Evolutionary conservation across 2,797 vertebrate genomes (phyloP).

Genomic region (Fundulus diaphanus): DNA sequence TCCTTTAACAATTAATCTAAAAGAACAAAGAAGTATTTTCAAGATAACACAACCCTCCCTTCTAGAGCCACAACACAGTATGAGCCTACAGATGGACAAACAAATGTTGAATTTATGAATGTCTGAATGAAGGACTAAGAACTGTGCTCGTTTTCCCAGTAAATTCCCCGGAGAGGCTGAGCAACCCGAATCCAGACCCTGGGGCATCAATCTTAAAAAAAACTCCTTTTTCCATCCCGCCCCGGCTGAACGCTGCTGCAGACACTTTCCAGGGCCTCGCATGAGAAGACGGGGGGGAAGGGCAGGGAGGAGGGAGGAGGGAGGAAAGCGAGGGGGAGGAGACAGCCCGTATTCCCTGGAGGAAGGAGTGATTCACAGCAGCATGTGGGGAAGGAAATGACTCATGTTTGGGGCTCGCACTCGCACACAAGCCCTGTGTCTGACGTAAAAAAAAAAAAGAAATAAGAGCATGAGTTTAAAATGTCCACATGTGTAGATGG

Average conservation of each 20-base stretch:
- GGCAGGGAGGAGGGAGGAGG: constrained; percentile 60
- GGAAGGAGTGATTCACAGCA: constrained; percentile 95
- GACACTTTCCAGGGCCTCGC: constrained; percentile 78
- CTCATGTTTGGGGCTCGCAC: constrained; percentile 88
- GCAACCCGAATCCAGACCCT: constrained; percentile 63
- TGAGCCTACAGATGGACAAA: constrained; percentile 12
- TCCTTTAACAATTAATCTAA: background rate
- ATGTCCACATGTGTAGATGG: constrained; percentile 35
- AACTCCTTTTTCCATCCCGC: constrained; percentile 59
- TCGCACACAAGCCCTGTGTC: constrained; percentile 48
- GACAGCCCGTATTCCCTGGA: constrained; percentile 83
- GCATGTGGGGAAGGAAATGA: constrained; percentile 99
- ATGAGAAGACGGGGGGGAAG: constrained; percentile 70
- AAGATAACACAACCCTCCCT: background rate
- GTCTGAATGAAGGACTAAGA: constrained; percentile 32
- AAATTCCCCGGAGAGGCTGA: constrained; percentile 51
- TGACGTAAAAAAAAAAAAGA: constrained; percentile 9
- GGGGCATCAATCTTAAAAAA: constrained; percentile 62
- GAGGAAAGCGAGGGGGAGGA: constrained; percentile 84
- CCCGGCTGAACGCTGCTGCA: constrained; percentile 21
- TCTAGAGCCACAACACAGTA: background rate
- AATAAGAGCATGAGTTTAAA: constrained; percentile 26
- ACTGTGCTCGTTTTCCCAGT: constrained; percentile 48
- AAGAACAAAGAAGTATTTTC: background rate
- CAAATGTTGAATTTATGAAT: constrained; percentile 27